A percentile compares a stretch with the other conserved stretches of the same genome.
Evolutionary conservation across 2,888 invertebrate genomes (phyloP).

Genomic region (Mesochorus sp.): DNA sequence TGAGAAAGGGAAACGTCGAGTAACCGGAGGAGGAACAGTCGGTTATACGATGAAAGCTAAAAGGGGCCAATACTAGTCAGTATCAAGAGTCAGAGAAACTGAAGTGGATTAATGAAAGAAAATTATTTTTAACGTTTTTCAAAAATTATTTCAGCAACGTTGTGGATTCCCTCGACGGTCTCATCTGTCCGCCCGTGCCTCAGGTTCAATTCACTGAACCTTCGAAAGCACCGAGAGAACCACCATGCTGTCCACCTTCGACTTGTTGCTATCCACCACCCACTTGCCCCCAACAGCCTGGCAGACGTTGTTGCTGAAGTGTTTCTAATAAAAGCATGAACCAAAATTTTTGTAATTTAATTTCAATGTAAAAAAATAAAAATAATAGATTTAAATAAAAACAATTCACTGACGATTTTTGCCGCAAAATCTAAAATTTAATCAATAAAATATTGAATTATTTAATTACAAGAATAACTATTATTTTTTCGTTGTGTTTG

Average conservation of each 20-base stretch:
- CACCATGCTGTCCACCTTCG: slow-evolving; percentile 57
- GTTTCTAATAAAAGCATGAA: not conserved
- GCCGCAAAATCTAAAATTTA: too few relatives aligned
- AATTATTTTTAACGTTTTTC: not conserved
- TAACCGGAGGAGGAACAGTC: slow-evolving; percentile 54
- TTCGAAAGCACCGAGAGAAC: slow-evolving; percentile 50
- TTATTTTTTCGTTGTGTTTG: too few relatives aligned
- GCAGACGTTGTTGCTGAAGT: slow-evolving; percentile 60
- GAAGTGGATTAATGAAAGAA: not conserved
- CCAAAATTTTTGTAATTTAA: not conserved
- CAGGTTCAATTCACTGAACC: slow-evolving; percentile 47
- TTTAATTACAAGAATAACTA: too few relatives aligned
- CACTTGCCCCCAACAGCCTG: slow-evolving; percentile 59
- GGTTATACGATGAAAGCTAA: slow-evolving; percentile 51
- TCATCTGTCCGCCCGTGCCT: slow-evolving; percentile 47
- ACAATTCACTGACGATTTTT: too few relatives aligned
- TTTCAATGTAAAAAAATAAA: slow-evolving; percentile 22
- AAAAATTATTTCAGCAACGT: slow-evolving; percentile 56
- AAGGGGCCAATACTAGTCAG: slow-evolving; percentile 60
- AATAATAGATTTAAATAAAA: not conserved
- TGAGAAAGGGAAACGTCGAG: slow-evolving; percentile 29
- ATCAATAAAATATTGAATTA: too few relatives aligned
- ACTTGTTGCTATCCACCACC: slow-evolving; percentile 59
- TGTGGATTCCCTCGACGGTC: slow-evolving; percentile 60
- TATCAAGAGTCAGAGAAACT: not conserved